A percentile compares a stretch with the other conserved stretches of the same genome.
phyloP scores from a whole-genome alignment of 2,888 invertebrate species.

The Megaustenia siamemsis region DNA sequence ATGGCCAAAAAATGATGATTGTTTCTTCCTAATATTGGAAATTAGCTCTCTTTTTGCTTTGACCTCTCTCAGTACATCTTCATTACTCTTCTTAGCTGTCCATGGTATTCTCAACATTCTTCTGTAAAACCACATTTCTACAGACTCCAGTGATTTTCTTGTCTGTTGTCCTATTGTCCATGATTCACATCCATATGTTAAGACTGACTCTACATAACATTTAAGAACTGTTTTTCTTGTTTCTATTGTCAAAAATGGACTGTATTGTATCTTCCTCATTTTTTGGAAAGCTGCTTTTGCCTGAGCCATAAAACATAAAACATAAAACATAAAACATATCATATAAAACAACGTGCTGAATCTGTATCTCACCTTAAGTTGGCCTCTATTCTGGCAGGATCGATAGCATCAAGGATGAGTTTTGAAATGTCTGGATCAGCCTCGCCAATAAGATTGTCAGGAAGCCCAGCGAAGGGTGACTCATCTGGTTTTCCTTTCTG shows the following conservation, averaged over 20 bases:
- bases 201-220: not conserved
- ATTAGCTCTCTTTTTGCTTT: too few species aligned
- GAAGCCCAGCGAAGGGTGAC: not conserved
- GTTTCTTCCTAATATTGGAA: too few species aligned
- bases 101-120: too few species aligned
- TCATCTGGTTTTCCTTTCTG: not conserved
- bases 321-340: not conserved
- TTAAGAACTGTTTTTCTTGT: not conserved
- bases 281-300: not conserved
- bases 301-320: not conserved
- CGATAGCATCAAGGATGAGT: constrained; percentile 22
- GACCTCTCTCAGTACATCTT: too few species aligned
- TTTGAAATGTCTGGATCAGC: constrained; percentile 25
- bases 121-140: too few species aligned
- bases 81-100: too few species aligned
- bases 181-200: not conserved
- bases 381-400: constrained; percentile 31
- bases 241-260: not conserved
- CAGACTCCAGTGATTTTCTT: too few species aligned
- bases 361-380: constrained; percentile 47
- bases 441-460: not conserved
- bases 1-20: too few species aligned
- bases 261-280: not conserved
- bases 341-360: not conserved
- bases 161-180: too few species aligned